Percentiles rank a stretch among this genome's conserved stretches.
phyloP scores from a whole-genome alignment of 2,113 vertebrate genomes.

The Gallinago paraguaiae region DNA sequence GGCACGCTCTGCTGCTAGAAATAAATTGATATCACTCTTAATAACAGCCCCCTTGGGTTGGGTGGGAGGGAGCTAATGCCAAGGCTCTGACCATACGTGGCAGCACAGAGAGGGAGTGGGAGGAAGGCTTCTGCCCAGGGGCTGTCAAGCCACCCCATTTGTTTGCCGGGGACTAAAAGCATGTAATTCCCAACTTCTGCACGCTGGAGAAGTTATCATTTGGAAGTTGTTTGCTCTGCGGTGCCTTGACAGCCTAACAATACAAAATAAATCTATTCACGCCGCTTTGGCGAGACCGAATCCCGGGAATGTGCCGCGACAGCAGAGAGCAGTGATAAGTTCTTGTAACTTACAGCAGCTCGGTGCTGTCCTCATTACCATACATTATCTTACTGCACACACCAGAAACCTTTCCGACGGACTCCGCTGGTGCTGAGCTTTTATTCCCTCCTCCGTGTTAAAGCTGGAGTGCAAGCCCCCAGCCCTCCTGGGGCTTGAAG shows the following conservation, averaged over 20 bases:
- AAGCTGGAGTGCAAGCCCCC: background rate
- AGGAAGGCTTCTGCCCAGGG: background rate
- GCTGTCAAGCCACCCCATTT: background rate
- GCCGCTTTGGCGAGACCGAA: slow-evolving; percentile 67
- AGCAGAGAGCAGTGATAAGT: slow-evolving; percentile 72
- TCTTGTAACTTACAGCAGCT: slow-evolving; percentile 61
- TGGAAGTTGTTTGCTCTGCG: slow-evolving; percentile 74
- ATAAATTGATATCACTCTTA: slow-evolving; percentile 18
- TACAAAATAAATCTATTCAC: slow-evolving; percentile 77
- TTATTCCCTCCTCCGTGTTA: slow-evolving; percentile 3
- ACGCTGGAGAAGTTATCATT: slow-evolving; percentile 62
- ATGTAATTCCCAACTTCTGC: slow-evolving; percentile 70
- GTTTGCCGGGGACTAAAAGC: slow-evolving; percentile 34
- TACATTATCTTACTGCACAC: slow-evolving; percentile 64
- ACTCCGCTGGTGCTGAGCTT: slow-evolving; percentile 7
- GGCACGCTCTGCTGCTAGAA: background rate
- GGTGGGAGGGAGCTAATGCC: background rate
- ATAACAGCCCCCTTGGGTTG: background rate
- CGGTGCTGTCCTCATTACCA: slow-evolving; percentile 61
- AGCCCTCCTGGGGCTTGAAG: slow-evolving; percentile 14
- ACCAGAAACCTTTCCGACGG: slow-evolving; percentile 7
- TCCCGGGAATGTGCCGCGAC: slow-evolving; percentile 64
- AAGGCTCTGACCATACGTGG: background rate
- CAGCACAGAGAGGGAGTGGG: background rate
- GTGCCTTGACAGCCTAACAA: slow-evolving; percentile 77